Conservation (phyloP, 2,888 invertebrate species). For the Aporophyla nigra region DNA sequence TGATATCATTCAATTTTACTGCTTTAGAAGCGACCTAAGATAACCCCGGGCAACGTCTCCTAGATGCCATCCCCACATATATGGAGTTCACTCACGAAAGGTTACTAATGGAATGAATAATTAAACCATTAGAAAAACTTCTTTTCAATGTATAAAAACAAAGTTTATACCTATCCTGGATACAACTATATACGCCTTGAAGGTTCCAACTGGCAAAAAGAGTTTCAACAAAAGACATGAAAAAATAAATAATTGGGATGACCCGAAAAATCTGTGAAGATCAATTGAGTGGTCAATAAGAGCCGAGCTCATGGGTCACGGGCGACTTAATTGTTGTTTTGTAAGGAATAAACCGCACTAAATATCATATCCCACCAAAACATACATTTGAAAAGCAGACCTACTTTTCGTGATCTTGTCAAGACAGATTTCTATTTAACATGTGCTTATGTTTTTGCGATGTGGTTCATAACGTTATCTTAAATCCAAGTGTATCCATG, state of each 20-base stretch:
- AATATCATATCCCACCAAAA: slow-evolving; percentile 57
- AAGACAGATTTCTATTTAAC: neutral
- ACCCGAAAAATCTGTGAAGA: slow-evolving; percentile 82
- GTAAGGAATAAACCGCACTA: slow-evolving; percentile 73
- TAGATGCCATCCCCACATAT: slow-evolving; percentile 81
- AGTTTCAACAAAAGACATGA: slow-evolving; percentile 58
- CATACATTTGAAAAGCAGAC: slow-evolving; percentile 3
- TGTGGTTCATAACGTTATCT: neutral
- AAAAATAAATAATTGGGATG: slow-evolving; percentile 69
- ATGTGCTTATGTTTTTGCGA: neutral
- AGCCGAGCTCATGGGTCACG: slow-evolving; percentile 85
- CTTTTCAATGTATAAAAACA: slow-evolving; percentile 47
- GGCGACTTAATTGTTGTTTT: slow-evolving; percentile 83
- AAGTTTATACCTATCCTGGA: neutral
- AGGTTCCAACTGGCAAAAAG: slow-evolving; percentile 21
- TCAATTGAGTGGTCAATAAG: slow-evolving; percentile 87
- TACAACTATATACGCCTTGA: slow-evolving; percentile 1
- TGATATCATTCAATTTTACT: slow-evolving; percentile 90
- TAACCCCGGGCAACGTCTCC: slow-evolving; percentile 88
- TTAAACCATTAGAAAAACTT: slow-evolving; percentile 54
- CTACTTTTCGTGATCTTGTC: neutral
- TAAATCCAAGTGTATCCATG: neutral
- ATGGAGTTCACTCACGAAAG: slow-evolving; percentile 72
- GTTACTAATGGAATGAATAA: slow-evolving; percentile 66
- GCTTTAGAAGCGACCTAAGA: slow-evolving; percentile 89